Conservation (phyloP, 2,797 vertebrate genomes). For the Notolabrus celidotus region DNA sequence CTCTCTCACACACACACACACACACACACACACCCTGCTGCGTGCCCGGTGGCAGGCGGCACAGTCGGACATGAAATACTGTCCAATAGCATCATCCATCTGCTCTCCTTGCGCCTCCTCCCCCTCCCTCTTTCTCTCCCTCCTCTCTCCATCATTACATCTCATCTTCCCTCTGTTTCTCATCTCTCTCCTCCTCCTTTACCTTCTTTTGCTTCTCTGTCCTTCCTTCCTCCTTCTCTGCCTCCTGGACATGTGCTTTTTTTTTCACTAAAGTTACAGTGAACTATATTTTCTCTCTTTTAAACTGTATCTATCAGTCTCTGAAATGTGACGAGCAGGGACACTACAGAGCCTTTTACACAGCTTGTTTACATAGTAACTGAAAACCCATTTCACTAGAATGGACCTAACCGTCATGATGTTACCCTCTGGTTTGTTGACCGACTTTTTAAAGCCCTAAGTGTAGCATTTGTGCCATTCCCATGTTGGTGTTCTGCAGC, state of each 20-base stretch:
- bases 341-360: neutral
- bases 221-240: conserved; percentile 2
- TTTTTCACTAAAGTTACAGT: conserved; percentile 18
- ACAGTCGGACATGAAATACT: conserved; percentile 87
- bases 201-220: neutral
- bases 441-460: too few relatives aligned
- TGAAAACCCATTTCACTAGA: too few relatives aligned
- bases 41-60: conserved; percentile 73
- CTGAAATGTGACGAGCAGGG: too few relatives aligned
- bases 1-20: conserved; percentile 37
- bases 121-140: conserved; percentile 31
- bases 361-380: conserved; percentile 10
- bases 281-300: conserved; percentile 33
- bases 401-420: too few relatives aligned
- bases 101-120: conserved; percentile 71
- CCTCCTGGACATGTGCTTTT: neutral
- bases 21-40: conserved; percentile 68
- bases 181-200: too few relatives aligned
- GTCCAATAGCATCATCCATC: conserved; percentile 84
- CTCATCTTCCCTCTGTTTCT: conserved; percentile 9
- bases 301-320: neutral
- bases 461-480: too few relatives aligned
- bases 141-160: conserved; percentile 32
- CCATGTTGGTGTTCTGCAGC: too few relatives aligned
- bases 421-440: too few relatives aligned